A percentile compares a stretch with the other conserved stretches of the same genome.
Evolutionary conservation across 1,140 invertebrate genomes (phyloP).

Genomic region (Nebria ingens): DNA sequence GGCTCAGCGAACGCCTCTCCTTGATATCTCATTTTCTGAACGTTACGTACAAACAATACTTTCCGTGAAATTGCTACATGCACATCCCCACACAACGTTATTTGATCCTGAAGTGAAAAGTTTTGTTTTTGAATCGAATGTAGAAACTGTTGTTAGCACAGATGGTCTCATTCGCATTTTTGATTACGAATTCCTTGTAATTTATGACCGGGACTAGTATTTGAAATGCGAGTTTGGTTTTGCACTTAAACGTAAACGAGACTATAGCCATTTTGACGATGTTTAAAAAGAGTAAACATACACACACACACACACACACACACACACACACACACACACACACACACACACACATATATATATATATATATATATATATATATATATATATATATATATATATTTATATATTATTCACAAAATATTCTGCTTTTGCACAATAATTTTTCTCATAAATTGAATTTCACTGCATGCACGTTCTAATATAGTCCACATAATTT

Average conservation of each 20-base stretch:
- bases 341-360: too few species aligned
- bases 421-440: too few species aligned
- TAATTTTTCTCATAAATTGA: too few species aligned
- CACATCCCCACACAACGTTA: not conserved
- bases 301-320: too few species aligned
- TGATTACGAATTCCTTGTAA: not conserved
- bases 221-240: not conserved
- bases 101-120: conserved; percentile 2
- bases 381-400: too few species aligned
- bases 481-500: too few species aligned
- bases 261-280: not conserved
- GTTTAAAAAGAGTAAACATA: too few species aligned
- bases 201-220: not conserved
- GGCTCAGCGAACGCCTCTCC: too few species aligned
- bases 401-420: too few species aligned
- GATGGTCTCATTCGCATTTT: not conserved
- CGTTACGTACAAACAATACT: not conserved
- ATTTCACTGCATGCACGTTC: too few species aligned
- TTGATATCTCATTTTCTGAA: not conserved
- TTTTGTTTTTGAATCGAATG: conserved; percentile 4
- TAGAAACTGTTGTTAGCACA: not conserved
- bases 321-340: too few species aligned
- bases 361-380: too few species aligned
- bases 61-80: not conserved
- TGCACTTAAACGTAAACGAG: not conserved